Conservation (phyloP, 2,888 invertebrate genomes). For the Cantharis flavilabris region DNA sequence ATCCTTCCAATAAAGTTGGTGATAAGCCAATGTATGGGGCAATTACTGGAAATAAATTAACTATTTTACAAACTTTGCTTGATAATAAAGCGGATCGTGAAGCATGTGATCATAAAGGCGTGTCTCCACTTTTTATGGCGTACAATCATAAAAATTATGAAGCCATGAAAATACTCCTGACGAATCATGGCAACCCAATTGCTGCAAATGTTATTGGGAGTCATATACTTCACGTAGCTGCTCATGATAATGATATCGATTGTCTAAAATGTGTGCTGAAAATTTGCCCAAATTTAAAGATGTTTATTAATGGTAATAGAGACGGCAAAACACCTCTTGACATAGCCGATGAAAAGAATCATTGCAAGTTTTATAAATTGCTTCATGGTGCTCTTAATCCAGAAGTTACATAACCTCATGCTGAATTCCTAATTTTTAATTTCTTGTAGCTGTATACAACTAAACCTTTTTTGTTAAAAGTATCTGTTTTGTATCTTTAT, state of each 20-base stretch:
- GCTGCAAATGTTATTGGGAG: conserved; percentile 14
- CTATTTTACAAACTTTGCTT: conserved; percentile 9
- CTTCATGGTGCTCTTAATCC: neutral
- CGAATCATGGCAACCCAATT: neutral
- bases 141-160: conserved; percentile 11
- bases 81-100: neutral
- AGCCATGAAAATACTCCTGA: conserved; percentile 6
- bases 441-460: neutral
- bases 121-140: conserved; percentile 9
- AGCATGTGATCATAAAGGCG: conserved; percentile 10
- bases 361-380: neutral
- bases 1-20: conserved; percentile 15
- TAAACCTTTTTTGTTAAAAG: neutral
- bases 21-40: conserved; percentile 8
- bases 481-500: too few species aligned
- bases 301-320: conserved; percentile 18
- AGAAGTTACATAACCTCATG: neutral
- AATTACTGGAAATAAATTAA: neutral
- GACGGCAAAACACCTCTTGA: conserved; percentile 13
- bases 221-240: conserved; percentile 19
- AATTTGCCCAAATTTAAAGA: conserved; percentile 1
- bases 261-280: conserved; percentile 11
- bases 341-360: conserved; percentile 1
- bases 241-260: conserved; percentile 7
- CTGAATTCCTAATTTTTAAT: neutral